Evolutionary conservation across 2,113 vertebrate species (phyloP).

Genomic region (Scortum barcoo): DNA sequence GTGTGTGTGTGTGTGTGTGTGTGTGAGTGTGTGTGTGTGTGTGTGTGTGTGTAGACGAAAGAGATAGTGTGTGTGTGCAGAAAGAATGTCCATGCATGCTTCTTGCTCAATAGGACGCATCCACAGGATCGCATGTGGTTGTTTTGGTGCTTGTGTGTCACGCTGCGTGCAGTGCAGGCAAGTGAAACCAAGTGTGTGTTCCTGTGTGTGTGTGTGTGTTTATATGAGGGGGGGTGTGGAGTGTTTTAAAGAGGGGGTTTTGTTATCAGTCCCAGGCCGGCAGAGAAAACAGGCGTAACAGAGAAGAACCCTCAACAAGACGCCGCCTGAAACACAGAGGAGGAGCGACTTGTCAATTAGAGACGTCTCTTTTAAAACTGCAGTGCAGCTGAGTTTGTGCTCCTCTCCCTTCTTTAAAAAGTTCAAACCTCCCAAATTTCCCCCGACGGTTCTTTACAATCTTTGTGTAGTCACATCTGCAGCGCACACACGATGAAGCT

Average conservation of each 20-base stretch:
- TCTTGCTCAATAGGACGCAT: constrained; percentile 21
- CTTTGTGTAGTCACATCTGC: constrained; percentile 19
- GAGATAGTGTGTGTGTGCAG: constrained; percentile 8
- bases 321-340: constrained; percentile 19
- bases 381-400: constrained; percentile 4
- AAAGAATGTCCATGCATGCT: background rate
- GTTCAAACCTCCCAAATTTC: background rate
- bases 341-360: constrained; percentile 57
- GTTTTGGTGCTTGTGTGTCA: constrained; percentile 41
- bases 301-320: constrained; percentile 47
- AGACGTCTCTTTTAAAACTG: constrained; percentile 61
- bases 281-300: constrained; percentile 53
- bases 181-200: constrained; percentile 26
- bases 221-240: constrained; percentile 15
- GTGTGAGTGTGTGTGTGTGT: constrained; percentile 40
- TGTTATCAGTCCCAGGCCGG: constrained; percentile 39
- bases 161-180: constrained; percentile 36
- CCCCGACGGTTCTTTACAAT: background rate
- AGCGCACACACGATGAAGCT: constrained; percentile 1
- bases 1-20: constrained; percentile 24
- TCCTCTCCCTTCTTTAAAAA: background rate
- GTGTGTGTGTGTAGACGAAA: constrained; percentile 2
- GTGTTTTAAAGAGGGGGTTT: constrained; percentile 40
- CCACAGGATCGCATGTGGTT: constrained; percentile 20
- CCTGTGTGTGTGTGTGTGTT: constrained; percentile 26